Evolutionary conservation across 2,113 vertebrate genomes (phyloP), one percentile per base, ranked within the genome.

Genomic region (Phasianus colchicus): DNA sequence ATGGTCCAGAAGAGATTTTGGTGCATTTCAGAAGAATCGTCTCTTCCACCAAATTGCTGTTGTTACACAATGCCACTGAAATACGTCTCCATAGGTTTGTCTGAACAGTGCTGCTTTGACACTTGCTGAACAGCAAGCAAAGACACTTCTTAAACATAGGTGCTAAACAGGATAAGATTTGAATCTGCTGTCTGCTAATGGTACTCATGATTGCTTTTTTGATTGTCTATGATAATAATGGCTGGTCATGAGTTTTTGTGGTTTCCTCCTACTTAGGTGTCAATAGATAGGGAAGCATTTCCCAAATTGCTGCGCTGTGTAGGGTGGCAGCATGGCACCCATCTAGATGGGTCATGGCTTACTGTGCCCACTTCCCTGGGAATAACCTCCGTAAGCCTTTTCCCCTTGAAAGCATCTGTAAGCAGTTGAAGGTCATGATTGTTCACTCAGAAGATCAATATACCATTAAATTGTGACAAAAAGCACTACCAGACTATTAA

Each of bases 381-480:
- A 97, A 94, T 96, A 97, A 92, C 83, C 80, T 97, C 73, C 88
- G 95, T 95, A 97, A 97, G 81, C 64, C 78, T 95, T 95, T 97
- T 97, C 93, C 76, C 95, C 95, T 95, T 95, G 76, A 93, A 97
- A 97, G 81, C 83, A 89, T 96, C 95, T 96, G 81, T 96, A 97
- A 97, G 96, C 71, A 91, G 87, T 74, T 97, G 96, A 97, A 98
- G 96, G 97, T 98, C 97, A 96, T 96, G 96, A 96, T 94, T 96
- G 97, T 96, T 98, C 97, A 90, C 95, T 97, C 12, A 5, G 78
- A 96, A 95, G 93, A 98, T 98, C 97, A 96, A 98, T 97, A 97
- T 87, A 93, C 96, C 92, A 97, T 97, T 97, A 97, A 96, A 96
- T 95, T 97, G 96, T 96, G 95, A 97, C 96, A 97, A 97, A 97